Evolutionary conservation across 2,113 vertebrate species (phyloP).

Genomic region (Greenwoodochromis staneri): DNA sequence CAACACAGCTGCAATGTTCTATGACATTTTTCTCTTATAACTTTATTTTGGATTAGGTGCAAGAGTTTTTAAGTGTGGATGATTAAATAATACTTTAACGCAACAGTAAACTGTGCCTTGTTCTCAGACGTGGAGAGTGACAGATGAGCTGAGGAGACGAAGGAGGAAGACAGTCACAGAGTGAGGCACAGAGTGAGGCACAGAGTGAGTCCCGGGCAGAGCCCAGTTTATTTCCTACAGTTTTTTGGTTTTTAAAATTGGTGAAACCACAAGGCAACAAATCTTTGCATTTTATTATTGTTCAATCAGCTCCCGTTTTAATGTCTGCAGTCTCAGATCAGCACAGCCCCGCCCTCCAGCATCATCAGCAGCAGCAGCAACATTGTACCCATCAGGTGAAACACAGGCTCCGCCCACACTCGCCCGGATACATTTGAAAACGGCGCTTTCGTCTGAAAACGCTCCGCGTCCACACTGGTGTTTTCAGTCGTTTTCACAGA

Average conservation of each 20-base stretch:
- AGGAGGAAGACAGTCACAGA: background rate
- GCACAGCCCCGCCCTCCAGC: too few species aligned
- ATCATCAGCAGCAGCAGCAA: too few species aligned
- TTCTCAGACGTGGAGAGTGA: background rate
- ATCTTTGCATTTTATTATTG: too few species aligned
- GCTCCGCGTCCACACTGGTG: too few species aligned
- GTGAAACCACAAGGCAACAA: too few species aligned
- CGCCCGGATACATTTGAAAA: accelerated
- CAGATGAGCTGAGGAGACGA: background rate
- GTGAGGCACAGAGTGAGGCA: too few species aligned
- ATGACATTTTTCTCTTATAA: background rate
- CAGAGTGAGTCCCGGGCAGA: accelerated
- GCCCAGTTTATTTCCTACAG: background rate
- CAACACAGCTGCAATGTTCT: background rate
- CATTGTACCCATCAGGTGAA: too few species aligned
- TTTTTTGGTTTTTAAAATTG: too few species aligned
- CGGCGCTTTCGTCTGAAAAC: too few species aligned
- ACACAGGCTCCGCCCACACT: too few species aligned
- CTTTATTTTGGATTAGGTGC: accelerated
- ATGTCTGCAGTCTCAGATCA: too few species aligned
- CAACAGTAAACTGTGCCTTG: background rate
- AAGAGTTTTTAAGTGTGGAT: background rate
- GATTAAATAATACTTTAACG: background rate
- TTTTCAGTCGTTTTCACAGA: too few species aligned
- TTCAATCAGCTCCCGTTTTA: background rate